Base-by-base conservation (phyloP, 2,888 invertebrate genomes). In the Erebia epiphron region DNA sequence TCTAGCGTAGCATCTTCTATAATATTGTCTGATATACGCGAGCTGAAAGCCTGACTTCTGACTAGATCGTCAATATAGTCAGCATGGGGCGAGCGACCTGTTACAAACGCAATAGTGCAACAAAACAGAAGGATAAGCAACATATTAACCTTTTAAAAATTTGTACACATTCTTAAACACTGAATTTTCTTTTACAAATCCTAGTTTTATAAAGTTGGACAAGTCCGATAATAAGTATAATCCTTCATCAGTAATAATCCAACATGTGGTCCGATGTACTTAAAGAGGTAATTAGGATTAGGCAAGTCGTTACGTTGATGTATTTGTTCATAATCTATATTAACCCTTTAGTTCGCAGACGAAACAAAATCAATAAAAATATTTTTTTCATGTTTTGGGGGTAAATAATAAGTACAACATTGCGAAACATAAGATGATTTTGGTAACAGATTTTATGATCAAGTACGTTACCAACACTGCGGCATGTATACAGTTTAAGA, bases 1-100 rank as follows among this genome's bases (percentile, higher is more conserved):
- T 88, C 88, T 16, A 88, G 79, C 9, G 73, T 68, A 9, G 84
- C 81, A 77, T 89, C 88, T 76, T 86, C 86, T 16, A 79, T 72
- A 14, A 86, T 61, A 69, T 83, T 71, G n/a, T 66, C 73, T 5
- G 89, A 84, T 64, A 73, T 80, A 56, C 82, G 76, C 0, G 67
- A 62, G 11, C 77, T 78, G 5, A 76, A 73, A 2, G 67, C 72
- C 46, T 68, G 66, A 46, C 49, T 69, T 16, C 64, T 81, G 18
- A 79, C 61, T 7, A 81, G 72, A 56, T 79, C 73, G 70, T 82
- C 79, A 0, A 85, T 79, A 50, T 77, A 77, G 8, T 83, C 83
- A 11, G 83, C 84, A 62, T 86, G 76, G 0, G 88, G 88, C 1
- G 88, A 83, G n/a, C 71, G 75, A 3, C 79, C 84, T 2, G 72